Conservation (phyloP, 2,113 vertebrate species). For the Gymnocephalus cernua region DNA sequence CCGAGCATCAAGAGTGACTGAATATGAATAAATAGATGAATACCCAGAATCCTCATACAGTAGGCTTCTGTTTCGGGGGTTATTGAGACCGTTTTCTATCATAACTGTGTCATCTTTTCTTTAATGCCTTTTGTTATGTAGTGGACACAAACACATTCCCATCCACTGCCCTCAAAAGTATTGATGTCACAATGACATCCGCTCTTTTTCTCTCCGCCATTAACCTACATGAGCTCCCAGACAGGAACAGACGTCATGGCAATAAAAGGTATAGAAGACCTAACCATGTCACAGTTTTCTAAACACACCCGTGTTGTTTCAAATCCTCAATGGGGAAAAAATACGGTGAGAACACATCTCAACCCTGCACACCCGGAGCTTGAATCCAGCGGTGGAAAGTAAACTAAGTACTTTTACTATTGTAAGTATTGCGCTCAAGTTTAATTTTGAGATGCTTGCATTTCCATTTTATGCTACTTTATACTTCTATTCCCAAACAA, state of each 20-base stretch:
- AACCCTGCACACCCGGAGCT: not conserved
- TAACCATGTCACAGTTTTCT: not conserved
- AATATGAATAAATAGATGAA: not conserved
- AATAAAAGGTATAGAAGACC: not conserved
- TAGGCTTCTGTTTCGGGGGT: not conserved
- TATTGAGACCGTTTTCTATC: not conserved
- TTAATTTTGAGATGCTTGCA: not conserved
- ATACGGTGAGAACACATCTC: not conserved
- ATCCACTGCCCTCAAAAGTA: constrained; percentile 13
- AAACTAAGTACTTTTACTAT: not conserved
- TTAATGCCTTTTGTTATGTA: not conserved
- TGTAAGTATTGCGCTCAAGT: not conserved
- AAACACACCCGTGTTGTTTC: not conserved
- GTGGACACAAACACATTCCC: not conserved
- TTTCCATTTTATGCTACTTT: not conserved
- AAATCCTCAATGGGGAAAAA: not conserved
- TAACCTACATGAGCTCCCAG: not conserved
- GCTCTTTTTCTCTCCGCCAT: not conserved
- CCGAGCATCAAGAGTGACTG: not conserved
- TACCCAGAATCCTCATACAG: constrained; percentile 1
- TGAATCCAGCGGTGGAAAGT: not conserved
- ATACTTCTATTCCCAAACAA: not conserved
- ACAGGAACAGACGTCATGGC: not conserved
- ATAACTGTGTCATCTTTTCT: constrained; percentile 2
- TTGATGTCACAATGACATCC: constrained; percentile 11